Percentiles rank a stretch among this genome's conserved stretches.
Conservation (phyloP, 1,140 invertebrate species). For the Sycophila sp. region DNA sequence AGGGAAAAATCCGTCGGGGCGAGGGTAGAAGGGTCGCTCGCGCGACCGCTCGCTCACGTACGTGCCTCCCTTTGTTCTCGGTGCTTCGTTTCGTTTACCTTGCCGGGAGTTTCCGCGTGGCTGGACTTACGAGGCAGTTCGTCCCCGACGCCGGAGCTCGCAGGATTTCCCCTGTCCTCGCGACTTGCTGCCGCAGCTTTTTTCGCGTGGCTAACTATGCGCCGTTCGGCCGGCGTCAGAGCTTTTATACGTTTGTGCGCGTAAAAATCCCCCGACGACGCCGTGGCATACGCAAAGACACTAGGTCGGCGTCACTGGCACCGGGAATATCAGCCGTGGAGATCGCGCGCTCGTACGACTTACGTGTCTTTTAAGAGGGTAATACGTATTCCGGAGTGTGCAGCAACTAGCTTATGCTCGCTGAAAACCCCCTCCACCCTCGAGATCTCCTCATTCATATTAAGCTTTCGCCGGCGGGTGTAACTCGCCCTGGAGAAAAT, state of each 20-base stretch:
- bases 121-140: conserved; percentile 12
- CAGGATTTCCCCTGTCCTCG: background rate
- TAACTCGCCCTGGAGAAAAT: background rate
- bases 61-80: background rate
- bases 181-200: conserved; percentile 9
- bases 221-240: no score
- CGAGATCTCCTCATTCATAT: background rate
- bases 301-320: background rate
- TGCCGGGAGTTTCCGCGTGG: conserved; percentile 7
- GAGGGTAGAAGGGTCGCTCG: background rate
- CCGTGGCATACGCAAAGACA: background rate
- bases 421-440: background rate
- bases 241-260: background rate
- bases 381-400: conserved; percentile 24
- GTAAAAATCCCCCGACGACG: background rate
- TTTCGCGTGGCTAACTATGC: conserved; percentile 2
- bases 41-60: background rate
- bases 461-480: background rate
- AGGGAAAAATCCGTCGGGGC: background rate
- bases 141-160: background rate
- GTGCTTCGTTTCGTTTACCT: background rate
- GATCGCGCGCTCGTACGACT: background rate
- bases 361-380: conserved; percentile 25
- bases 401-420: conserved; percentile 6
- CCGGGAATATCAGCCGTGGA: conserved; percentile 11